Evolutionary conservation across 2,113 vertebrate genomes (phyloP).

Genomic region (Plectropomus leopardus): DNA sequence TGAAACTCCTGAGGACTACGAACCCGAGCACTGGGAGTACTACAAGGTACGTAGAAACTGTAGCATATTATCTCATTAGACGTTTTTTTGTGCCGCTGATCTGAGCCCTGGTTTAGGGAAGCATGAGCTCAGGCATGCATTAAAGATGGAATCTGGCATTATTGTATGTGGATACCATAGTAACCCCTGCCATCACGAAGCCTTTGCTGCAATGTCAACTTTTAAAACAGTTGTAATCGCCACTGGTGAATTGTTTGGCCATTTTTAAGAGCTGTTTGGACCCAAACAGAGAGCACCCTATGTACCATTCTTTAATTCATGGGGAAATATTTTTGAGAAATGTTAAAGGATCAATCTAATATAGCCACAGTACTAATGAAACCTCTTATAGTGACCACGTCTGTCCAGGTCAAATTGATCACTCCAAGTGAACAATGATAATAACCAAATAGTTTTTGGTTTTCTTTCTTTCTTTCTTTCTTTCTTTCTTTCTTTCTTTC

Average conservation of each 20-base stretch:
- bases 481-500: too few species aligned
- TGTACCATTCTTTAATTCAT: not conserved
- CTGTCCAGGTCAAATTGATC: too few species aligned
- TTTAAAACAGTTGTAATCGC: not conserved
- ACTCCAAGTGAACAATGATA: too few species aligned
- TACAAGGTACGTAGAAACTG: conserved; percentile 85
- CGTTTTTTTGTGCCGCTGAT: not conserved
- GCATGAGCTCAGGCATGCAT: not conserved
- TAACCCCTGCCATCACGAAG: not conserved
- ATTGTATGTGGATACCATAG: not conserved
- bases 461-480: too few species aligned
- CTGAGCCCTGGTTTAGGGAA: not conserved
- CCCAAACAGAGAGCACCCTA: not conserved
- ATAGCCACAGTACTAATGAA: not conserved
- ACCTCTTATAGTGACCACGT: too few species aligned
- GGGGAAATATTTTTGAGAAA: not conserved
- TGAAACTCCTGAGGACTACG: conserved; percentile 92
- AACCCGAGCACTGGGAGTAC: conserved; percentile 96
- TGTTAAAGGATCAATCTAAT: not conserved
- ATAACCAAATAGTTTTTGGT: too few species aligned
- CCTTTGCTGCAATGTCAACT: not conserved
- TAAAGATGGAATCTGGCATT: not conserved
- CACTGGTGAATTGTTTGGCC: not conserved
- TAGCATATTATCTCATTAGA: not conserved
- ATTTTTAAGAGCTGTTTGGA: not conserved